These are phyloP conservation scores for Mormoops blainvillei DNA, from an alignment of 2,113 vertebrate genomes.

Conservation along the genomic window DNA sequence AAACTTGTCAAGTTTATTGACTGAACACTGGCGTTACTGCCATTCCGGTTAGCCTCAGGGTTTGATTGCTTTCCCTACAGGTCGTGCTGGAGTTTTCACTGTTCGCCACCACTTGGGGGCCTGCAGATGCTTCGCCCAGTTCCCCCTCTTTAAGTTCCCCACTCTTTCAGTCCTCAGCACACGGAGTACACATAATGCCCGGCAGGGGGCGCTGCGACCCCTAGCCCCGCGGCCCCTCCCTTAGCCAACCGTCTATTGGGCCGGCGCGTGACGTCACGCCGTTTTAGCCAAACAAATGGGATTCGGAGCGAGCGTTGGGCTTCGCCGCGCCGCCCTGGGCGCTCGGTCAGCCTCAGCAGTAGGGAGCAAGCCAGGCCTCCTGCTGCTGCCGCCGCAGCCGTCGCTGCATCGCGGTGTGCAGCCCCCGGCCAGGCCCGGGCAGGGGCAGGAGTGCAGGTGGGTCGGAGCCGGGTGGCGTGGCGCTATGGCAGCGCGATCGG, in stretches of 20 bases:
- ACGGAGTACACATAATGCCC: neutral
- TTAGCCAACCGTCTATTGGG: slow-evolving; percentile 55
- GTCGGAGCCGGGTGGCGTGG: neutral
- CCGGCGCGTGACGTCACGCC: slow-evolving; percentile 70
- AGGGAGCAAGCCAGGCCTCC: slow-evolving; percentile 37
- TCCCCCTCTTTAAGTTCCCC: neutral
- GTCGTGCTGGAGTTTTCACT: neutral
- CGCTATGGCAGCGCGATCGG: neutral
- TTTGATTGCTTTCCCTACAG: neutral
- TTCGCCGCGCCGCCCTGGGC: slow-evolving; percentile 51
- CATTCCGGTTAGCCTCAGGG: neutral
- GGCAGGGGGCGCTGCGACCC: slow-evolving; percentile 18
- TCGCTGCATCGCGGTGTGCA: neutral
- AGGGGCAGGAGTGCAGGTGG: slow-evolving; percentile 42
- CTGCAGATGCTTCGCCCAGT: neutral
- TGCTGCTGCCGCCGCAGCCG: neutral
- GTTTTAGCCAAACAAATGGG: slow-evolving; percentile 73
- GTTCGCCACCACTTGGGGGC: neutral
- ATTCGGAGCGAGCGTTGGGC: slow-evolving; percentile 63
- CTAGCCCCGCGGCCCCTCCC: slow-evolving; percentile 32
- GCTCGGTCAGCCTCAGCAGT: slow-evolving; percentile 29
- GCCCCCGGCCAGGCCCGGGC: neutral
- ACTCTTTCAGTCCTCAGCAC: neutral
- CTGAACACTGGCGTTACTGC: neutral
- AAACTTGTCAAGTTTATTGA: neutral